phyloP scores from a whole-genome alignment of 2,888 invertebrate species.

The Leucoma salicis region DNA sequence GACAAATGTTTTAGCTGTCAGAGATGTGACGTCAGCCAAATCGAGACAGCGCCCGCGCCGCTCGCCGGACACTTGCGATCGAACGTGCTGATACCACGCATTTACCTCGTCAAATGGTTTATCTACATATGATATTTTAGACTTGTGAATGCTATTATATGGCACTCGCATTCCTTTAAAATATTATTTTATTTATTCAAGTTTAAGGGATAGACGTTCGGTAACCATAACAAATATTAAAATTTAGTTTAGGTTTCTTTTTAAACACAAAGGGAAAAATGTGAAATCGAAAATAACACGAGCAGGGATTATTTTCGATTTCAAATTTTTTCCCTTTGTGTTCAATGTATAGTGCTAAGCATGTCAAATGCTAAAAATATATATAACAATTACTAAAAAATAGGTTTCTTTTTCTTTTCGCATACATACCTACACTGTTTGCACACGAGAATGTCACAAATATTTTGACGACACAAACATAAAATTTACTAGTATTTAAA shows the following conservation, averaged over 20 bases:
- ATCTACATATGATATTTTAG: slow-evolving; percentile 27
- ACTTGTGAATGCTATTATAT: slow-evolving; percentile 18
- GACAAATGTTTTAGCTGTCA: slow-evolving; percentile 81
- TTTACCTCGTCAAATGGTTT: slow-evolving; percentile 36
- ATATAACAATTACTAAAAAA: no score
- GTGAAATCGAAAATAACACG: no score
- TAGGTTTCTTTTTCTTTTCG: no score
- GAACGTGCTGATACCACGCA: slow-evolving; percentile 51
- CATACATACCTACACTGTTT: no score
- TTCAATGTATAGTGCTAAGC: no score
- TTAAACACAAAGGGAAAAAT: no score
- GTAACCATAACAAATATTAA: neutral
- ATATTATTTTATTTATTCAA: neutral
- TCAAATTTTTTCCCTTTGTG: no score
- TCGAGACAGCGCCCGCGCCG: slow-evolving; percentile 55
- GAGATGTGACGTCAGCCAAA: slow-evolving; percentile 79
- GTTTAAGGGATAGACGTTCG: neutral
- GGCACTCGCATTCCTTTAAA: slow-evolving; percentile 10
- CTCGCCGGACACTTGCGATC: slow-evolving; percentile 51
- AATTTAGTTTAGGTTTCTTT: neutral
- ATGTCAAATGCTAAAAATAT: no score
- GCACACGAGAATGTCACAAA: no score
- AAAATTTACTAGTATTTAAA: no score
- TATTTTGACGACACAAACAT: no score
- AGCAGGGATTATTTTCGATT: no score